phyloP scores from a whole-genome alignment of 2,888 invertebrate species.

The Busseola fusca region DNA sequence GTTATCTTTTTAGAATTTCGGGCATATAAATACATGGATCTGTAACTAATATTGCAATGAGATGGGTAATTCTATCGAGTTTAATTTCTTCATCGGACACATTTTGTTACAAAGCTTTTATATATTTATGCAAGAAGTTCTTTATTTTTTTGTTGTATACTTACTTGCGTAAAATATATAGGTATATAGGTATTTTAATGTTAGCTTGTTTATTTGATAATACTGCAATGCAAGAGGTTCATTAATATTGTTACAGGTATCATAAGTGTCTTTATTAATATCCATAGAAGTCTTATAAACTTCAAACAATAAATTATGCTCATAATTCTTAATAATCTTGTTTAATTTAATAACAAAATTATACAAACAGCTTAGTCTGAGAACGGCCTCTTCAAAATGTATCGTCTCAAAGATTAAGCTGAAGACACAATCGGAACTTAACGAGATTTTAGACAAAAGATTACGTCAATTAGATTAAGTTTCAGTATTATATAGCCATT shows the following conservation, averaged over 20 bases:
- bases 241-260: background rate
- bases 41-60: background rate
- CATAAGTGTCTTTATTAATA: background rate
- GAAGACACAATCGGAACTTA: slow-evolving; percentile 12
- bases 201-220: no score
- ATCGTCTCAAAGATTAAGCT: slow-evolving; percentile 26
- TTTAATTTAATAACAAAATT: slow-evolving; percentile 15
- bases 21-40: background rate
- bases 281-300: background rate
- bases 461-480: slow-evolving; percentile 38
- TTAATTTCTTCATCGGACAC: background rate
- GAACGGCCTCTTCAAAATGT: slow-evolving; percentile 14
- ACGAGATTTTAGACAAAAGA: slow-evolving; percentile 30
- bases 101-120: background rate
- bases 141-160: no score
- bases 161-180: no score
- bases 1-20: background rate
- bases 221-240: background rate
- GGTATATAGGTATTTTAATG: no score
- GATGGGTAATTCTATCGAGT: background rate
- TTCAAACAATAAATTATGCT: slow-evolving; percentile 5
- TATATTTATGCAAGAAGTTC: background rate
- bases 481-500: slow-evolving; percentile 19
- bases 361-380: slow-evolving; percentile 19
- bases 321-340: background rate